A percentile compares a stretch with the other conserved stretches of the same genome.
Evolutionary conservation across 2,113 vertebrate species (phyloP).

Genomic region (Brevimyrus niger): DNA sequence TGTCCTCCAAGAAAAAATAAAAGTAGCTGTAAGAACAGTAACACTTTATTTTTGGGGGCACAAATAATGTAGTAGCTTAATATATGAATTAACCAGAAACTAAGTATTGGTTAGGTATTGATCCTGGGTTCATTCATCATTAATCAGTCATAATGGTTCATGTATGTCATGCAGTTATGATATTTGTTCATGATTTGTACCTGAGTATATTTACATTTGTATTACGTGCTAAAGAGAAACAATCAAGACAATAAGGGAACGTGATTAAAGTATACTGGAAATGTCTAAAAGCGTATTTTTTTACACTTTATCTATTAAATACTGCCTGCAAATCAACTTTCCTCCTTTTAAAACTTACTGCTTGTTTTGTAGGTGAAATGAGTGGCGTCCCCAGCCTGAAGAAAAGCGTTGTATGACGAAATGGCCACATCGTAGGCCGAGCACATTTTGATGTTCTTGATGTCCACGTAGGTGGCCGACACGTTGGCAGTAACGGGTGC

Average conservation of each 20-base stretch:
- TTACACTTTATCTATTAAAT: neutral
- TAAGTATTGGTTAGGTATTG: neutral
- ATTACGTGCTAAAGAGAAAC: neutral
- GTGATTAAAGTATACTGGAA: neutral
- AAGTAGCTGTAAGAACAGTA: neutral
- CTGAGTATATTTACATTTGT: neutral
- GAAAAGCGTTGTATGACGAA: conserved; percentile 56
- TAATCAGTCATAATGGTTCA: neutral
- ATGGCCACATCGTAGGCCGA: conserved; percentile 57
- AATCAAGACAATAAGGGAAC: neutral
- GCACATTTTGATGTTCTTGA: conserved; percentile 56
- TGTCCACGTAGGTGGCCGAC: conserved; percentile 30
- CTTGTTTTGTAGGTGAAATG: conserved; percentile 41
- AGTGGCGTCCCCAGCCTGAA: conserved; percentile 50
- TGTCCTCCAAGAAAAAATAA: neutral
- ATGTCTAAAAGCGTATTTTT: neutral
- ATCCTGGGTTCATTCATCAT: neutral
- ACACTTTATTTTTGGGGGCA: neutral
- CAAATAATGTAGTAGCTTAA: neutral
- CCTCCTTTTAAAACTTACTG: conserved; percentile 44
- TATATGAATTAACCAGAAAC: neutral
- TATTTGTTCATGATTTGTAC: neutral
- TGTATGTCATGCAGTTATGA: neutral
- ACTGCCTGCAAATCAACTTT: neutral
- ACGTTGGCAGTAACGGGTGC: conserved; percentile 25